phyloP scores from a whole-genome alignment of 1,140 invertebrate species.

The Aphis gossypii region DNA sequence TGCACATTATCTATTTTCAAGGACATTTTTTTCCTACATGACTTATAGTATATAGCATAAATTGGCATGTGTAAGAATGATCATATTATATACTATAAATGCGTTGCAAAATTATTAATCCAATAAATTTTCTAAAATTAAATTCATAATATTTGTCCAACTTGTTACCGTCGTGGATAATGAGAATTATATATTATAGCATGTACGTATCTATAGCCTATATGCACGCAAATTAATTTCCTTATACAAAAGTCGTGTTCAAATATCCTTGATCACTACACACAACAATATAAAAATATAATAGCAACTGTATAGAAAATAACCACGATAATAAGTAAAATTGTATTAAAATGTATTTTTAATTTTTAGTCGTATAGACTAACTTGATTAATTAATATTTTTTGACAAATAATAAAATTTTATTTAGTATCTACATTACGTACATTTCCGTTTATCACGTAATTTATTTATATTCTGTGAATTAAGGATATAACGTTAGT shows the following conservation, averaged over 20 bases:
- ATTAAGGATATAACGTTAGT: background rate
- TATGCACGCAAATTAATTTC: slow-evolving; percentile 31
- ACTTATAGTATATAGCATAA: background rate
- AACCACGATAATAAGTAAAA: background rate
- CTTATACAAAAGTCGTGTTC: slow-evolving; percentile 9
- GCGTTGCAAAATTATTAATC: background rate
- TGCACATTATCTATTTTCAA: slow-evolving; percentile 21
- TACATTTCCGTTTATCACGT: background rate
- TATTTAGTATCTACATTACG: background rate
- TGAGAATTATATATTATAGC: background rate
- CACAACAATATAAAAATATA: background rate
- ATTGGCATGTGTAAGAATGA: background rate
- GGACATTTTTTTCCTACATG: background rate
- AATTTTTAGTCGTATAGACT: background rate
- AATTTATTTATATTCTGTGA: background rate
- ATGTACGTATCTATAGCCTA: background rate
- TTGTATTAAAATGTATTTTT: background rate
- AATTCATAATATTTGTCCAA: slow-evolving; percentile 24
- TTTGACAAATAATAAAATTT: background rate
- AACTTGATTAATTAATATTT: background rate
- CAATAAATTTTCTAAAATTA: background rate
- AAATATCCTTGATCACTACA: slow-evolving; percentile 23
- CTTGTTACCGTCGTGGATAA: background rate
- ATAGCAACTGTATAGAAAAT: background rate
- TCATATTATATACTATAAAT: background rate